These are phyloP conservation scores for Bos indicus DNA, from an alignment of 2,113 vertebrate species.

Conservation along the genomic window DNA sequence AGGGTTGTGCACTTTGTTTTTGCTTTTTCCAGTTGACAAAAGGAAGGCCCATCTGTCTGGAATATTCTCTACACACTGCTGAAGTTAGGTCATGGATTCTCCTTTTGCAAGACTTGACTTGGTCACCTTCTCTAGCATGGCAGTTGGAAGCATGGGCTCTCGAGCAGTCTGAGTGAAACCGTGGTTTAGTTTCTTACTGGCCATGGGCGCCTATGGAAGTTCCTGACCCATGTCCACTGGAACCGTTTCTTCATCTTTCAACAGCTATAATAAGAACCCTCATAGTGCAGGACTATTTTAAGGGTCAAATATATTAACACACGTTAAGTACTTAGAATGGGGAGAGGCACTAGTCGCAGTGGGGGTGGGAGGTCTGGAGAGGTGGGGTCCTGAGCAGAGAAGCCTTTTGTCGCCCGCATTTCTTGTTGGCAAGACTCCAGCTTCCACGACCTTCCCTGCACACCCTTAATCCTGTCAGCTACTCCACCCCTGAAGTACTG, in stretches of 20 bases:
- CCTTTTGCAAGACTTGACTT: not conserved
- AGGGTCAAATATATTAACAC: not conserved
- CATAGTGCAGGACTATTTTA: not conserved
- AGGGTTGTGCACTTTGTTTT: not conserved
- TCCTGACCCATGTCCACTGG: not conserved
- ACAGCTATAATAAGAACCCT: not conserved
- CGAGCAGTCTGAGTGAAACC: not conserved
- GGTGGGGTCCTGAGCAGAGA: not conserved
- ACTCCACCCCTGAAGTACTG: not conserved
- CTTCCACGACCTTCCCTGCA: not conserved
- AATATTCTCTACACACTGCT: not conserved
- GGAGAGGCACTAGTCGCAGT: accelerated
- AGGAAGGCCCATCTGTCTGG: not conserved
- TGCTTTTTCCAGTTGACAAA: not conserved
- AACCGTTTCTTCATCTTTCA: not conserved
- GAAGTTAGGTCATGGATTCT: not conserved
- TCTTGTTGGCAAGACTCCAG: not conserved
- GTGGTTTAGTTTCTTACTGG: not conserved
- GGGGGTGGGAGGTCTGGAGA: not conserved
- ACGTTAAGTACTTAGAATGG: not conserved
- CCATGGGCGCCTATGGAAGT: not conserved
- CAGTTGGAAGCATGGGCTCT: not conserved
- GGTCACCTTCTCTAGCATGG: not conserved
- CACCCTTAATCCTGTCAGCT: not conserved
- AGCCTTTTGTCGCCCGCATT: not conserved